Conservation (phyloP, 2,888 invertebrate genomes). For the Dusona sp. region DNA sequence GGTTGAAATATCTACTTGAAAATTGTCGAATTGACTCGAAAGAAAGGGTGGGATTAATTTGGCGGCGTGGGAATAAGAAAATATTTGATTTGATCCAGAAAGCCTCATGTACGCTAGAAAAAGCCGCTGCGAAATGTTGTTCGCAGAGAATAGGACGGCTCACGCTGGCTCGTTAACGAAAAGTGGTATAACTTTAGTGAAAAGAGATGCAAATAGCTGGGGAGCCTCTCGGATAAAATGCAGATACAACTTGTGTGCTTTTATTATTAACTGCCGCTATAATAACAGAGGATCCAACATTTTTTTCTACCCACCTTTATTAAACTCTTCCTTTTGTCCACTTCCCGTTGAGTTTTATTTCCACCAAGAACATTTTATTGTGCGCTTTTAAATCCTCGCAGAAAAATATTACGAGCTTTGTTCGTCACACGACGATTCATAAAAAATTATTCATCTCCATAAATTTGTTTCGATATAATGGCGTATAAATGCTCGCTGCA, state of each 20-base stretch:
- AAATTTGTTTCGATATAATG: not conserved
- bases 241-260: conserved; percentile 50
- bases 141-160: conserved; percentile 4
- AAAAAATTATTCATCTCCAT: not conserved
- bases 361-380: conserved; percentile 19
- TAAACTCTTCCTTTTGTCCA: not conserved
- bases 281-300: conserved; percentile 36
- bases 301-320: conserved; percentile 4
- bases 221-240: conserved; percentile 42
- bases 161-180: conserved; percentile 48
- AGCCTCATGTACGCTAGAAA: not conserved
- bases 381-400: not conserved
- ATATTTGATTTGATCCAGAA: not conserved
- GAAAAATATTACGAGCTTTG: not conserved
- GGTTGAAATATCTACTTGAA: not conserved
- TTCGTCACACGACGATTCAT: conserved; percentile 12
- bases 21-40: not conserved
- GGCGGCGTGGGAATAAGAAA: not conserved
- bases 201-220: conserved; percentile 50
- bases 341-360: conserved; percentile 23
- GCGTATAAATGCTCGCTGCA: not conserved
- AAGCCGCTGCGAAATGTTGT: conserved; percentile 16
- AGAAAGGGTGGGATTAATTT: not conserved
- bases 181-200: conserved; percentile 46
- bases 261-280: conserved; percentile 43